phyloP scores from a whole-genome alignment of 1,140 invertebrate genomes.

The Lepidotrigona ventralis region DNA sequence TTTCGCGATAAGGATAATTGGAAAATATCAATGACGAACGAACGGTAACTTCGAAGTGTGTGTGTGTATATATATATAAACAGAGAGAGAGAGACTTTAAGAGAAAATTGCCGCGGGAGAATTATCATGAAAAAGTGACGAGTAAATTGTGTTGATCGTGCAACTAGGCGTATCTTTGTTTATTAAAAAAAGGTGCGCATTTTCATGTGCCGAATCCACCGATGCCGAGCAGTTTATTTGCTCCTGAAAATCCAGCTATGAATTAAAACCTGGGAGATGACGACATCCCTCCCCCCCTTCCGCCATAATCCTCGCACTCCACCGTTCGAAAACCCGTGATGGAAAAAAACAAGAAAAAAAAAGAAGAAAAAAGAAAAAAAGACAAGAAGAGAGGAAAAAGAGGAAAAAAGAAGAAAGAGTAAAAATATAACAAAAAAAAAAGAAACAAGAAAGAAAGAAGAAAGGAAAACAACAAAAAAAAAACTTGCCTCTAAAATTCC shows the following conservation, averaged over 20 bases:
- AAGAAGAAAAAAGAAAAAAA: background rate
- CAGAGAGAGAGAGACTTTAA: background rate
- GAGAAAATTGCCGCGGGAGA: background rate
- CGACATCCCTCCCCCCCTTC: background rate
- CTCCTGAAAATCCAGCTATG: background rate
- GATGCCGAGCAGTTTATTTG: background rate
- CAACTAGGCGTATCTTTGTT: no score
- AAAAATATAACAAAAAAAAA: background rate
- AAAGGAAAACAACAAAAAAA: background rate
- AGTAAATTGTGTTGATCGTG: background rate
- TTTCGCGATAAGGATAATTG: background rate
- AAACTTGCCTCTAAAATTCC: background rate
- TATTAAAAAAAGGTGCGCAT: background rate
- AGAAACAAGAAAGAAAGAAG: background rate
- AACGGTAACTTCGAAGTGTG: no score
- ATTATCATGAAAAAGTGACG: background rate
- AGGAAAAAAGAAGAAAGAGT: background rate
- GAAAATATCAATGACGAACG: background rate
- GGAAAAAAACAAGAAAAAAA: background rate
- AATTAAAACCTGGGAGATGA: background rate
- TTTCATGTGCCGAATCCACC: background rate
- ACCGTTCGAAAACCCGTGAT: background rate
- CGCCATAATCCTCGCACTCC: background rate
- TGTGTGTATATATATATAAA: no score
- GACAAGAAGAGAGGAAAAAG: background rate